Conservation (phyloP, 2,797 vertebrate genomes). For the Pelobates cultripes region DNA sequence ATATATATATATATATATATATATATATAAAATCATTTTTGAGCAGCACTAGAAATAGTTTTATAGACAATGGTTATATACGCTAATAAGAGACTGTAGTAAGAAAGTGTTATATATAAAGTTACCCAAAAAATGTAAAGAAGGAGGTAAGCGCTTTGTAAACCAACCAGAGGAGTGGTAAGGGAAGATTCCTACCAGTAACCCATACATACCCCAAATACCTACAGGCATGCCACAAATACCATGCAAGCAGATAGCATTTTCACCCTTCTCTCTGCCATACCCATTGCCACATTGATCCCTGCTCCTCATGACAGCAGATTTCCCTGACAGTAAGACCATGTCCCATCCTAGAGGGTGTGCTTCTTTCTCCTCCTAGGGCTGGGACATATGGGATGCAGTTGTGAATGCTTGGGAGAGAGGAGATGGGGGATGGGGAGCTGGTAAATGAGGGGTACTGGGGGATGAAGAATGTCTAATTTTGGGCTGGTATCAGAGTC, state of each 20-base stretch:
- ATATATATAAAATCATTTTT: no score
- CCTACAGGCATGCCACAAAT: slow-evolving; percentile 47
- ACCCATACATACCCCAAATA: slow-evolving; percentile 32
- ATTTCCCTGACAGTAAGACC: not conserved
- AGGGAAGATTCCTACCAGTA: not conserved
- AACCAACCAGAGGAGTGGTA: not conserved
- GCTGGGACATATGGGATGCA: slow-evolving; percentile 7
- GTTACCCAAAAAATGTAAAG: not conserved
- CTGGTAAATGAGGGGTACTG: not conserved
- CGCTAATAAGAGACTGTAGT: not conserved
- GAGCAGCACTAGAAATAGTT: no score
- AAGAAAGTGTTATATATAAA: not conserved
- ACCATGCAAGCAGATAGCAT: slow-evolving; percentile 37
- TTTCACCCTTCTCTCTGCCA: not conserved
- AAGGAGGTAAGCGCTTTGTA: not conserved
- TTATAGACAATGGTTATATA: not conserved
- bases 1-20: no score
- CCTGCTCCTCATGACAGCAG: not conserved
- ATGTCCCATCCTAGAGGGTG: not conserved
- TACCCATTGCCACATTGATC: no score
- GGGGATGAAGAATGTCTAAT: not conserved
- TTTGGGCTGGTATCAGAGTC: no score
- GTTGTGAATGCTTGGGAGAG: not conserved
- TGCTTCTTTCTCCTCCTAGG: not conserved
- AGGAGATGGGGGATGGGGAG: not conserved